phyloP scores from a whole-genome alignment of 2,113 vertebrate species.

The Cyphomyrus plagiostoma region DNA sequence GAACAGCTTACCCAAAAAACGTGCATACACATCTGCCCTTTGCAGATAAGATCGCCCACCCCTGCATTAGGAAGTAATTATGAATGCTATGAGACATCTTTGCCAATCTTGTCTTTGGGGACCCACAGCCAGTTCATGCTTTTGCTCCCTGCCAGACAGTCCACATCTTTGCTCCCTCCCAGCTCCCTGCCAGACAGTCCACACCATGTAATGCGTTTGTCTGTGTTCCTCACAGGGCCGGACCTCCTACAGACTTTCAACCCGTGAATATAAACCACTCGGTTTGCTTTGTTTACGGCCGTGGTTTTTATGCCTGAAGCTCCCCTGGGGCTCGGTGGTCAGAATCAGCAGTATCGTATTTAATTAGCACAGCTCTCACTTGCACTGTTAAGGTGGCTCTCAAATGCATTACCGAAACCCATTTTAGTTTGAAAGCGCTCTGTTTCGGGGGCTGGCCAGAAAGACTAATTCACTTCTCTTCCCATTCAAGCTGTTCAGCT shows the following conservation, averaged over 20 bases:
- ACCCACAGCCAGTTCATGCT: background rate
- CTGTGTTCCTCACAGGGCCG: background rate
- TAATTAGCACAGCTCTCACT: slow-evolving; percentile 31
- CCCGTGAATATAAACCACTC: slow-evolving; percentile 16
- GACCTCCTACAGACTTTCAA: background rate
- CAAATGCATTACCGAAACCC: slow-evolving; percentile 27
- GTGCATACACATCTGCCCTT: no score
- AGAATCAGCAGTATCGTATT: slow-evolving; percentile 26
- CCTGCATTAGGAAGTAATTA: background rate
- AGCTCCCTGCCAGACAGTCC: background rate
- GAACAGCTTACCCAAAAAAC: no score
- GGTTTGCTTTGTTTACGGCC: slow-evolving; percentile 27
- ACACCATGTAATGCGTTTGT: background rate
- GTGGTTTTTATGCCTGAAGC: slow-evolving; percentile 16
- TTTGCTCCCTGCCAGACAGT: background rate
- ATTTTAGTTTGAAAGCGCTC: slow-evolving; percentile 30
- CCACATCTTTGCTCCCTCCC: background rate
- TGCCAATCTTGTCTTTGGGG: background rate
- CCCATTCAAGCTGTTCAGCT: slow-evolving; percentile 20
- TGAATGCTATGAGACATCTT: background rate
- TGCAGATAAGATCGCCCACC: no score
- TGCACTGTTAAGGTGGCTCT: slow-evolving; percentile 14
- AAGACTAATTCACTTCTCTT: slow-evolving; percentile 26
- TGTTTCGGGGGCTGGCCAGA: slow-evolving; percentile 13
- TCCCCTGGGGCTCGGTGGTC: slow-evolving; percentile 6